Conservation (phyloP, 2,113 vertebrate genomes). For the Meleagris gallopavo region DNA sequence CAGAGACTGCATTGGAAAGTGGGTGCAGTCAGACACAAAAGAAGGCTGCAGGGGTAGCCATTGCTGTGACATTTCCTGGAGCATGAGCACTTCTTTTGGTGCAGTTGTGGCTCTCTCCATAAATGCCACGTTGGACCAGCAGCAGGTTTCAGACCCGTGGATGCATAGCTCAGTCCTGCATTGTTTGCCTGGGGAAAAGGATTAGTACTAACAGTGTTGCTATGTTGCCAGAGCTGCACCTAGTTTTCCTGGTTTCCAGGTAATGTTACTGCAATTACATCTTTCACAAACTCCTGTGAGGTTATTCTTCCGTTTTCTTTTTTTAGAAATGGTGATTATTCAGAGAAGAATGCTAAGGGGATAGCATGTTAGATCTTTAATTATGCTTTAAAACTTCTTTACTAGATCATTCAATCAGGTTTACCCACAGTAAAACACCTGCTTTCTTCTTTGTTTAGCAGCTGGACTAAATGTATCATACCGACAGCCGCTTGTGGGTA, state of each 20-base stretch:
- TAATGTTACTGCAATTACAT: not conserved
- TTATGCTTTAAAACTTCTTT: not conserved
- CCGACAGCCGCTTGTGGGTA: not conserved
- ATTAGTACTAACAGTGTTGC: rapidly evolving
- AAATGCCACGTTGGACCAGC: not conserved
- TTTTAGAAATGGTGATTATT: not conserved
- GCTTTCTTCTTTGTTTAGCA: not conserved
- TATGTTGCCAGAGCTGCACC: not conserved
- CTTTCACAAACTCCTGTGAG: not conserved
- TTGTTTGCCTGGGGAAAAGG: not conserved
- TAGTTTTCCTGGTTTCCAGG: not conserved
- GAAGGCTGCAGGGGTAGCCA: not conserved
- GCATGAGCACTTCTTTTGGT: rapidly evolving
- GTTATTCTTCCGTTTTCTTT: not conserved
- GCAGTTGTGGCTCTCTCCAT: not conserved
- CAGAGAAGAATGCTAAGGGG: not conserved
- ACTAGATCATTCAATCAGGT: not conserved
- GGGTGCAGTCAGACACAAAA: rapidly evolving
- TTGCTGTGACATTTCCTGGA: not conserved
- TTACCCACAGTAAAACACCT: not conserved
- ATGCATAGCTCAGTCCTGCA: not conserved
- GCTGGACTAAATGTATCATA: not conserved
- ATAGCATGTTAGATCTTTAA: not conserved
- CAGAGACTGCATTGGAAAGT: not conserved
- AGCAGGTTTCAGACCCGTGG: not conserved